Evolutionary conservation across 2,888 invertebrate genomes (phyloP).

Genomic region (Cristatella mucedo): DNA sequence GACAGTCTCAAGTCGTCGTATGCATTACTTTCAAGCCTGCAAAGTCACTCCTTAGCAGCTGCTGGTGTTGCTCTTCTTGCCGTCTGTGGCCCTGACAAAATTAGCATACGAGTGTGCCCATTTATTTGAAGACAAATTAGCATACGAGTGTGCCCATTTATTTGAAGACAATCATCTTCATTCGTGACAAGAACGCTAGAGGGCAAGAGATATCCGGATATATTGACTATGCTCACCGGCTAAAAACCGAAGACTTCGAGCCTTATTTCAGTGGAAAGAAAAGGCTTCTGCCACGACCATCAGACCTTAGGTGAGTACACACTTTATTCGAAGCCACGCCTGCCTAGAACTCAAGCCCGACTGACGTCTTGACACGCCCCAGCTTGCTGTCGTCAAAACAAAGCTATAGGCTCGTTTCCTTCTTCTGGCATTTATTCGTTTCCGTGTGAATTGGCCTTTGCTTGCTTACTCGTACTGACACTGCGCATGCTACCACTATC

Average conservation of each 20-base stretch:
- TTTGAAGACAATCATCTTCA: conserved; percentile 52
- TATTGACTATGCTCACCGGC: conserved; percentile 59
- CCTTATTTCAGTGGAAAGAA: conserved; percentile 53
- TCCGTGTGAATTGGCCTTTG: too few species aligned
- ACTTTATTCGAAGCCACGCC: conserved; percentile 4
- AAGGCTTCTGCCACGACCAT: conserved; percentile 50
- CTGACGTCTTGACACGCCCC: neutral
- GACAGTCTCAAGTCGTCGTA: too few species aligned
- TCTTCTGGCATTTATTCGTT: too few species aligned
- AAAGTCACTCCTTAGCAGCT: too few species aligned
- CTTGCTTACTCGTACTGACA: too few species aligned
- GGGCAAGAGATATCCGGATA: conserved; percentile 70
- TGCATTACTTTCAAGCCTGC: too few species aligned
- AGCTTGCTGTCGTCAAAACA: neutral
- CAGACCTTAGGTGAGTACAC: conserved; percentile 50
- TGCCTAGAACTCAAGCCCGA: neutral
- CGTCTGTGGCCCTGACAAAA: neutral
- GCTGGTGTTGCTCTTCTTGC: too few species aligned
- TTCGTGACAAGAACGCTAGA: conserved; percentile 51
- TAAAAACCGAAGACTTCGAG: conserved; percentile 58
- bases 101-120: neutral
- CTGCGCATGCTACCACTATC: too few species aligned
- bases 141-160: neutral
- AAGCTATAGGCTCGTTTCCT: too few species aligned
- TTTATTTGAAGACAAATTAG: neutral